These are phyloP conservation scores for Chloroceryle amazona DNA, from an alignment of 2,797 vertebrate genomes.

Conservation along the genomic window DNA sequence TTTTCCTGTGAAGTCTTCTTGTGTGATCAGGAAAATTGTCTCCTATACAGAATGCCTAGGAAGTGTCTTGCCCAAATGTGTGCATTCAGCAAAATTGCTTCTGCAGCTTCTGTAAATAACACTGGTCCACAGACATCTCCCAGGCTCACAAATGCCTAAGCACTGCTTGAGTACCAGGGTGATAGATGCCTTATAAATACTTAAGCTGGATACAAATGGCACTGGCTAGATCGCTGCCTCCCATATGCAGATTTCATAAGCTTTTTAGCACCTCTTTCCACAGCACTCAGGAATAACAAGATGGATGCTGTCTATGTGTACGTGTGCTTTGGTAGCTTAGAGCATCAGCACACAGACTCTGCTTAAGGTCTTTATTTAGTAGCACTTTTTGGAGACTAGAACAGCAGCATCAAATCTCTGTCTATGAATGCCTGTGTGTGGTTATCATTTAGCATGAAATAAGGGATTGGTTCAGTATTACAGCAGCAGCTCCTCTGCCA, in stretches of 20 bases:
- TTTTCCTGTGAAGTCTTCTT: background rate
- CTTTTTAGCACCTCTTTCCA: background rate
- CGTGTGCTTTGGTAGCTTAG: background rate
- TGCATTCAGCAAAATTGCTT: background rate
- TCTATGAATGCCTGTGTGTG: background rate
- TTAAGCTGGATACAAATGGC: background rate
- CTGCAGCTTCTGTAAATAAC: conserved; percentile 9
- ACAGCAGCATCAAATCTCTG: background rate
- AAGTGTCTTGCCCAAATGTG: background rate
- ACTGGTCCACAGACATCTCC: background rate
- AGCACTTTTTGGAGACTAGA: background rate
- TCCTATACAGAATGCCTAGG: background rate
- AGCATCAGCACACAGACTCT: background rate
- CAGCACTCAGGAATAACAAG: background rate
- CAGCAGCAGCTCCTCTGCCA: background rate
- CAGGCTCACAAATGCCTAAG: background rate
- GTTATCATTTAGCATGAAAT: background rate
- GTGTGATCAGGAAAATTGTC: background rate
- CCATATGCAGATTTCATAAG: background rate
- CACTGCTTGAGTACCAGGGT: background rate
- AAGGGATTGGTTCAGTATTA: accelerated
- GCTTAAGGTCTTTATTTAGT: background rate
- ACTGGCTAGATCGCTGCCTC: background rate
- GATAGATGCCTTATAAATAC: background rate
- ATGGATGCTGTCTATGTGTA: background rate